These are phyloP conservation scores for Trematomus bernacchii DNA, from an alignment of 2,797 vertebrate genomes.

Conservation along the genomic window DNA sequence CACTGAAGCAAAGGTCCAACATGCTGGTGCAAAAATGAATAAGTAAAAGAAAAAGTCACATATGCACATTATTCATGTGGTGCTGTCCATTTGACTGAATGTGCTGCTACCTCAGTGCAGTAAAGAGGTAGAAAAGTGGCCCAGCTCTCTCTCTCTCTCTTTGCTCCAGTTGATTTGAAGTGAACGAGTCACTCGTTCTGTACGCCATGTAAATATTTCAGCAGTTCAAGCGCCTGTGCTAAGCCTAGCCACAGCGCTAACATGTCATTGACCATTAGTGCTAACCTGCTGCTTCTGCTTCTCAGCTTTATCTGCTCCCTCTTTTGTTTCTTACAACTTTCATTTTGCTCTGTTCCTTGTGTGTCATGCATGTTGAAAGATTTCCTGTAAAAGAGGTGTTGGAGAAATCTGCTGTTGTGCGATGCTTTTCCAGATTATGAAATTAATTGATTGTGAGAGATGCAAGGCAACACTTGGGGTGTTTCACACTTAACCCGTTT, in stretches of 20 bases:
- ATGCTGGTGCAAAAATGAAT: slow-evolving; percentile 63
- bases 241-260: slow-evolving; percentile 71
- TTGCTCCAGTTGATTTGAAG: slow-evolving; percentile 73
- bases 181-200: slow-evolving; percentile 76
- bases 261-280: slow-evolving; percentile 85
- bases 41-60: slow-evolving; percentile 75
- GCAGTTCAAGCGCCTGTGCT: slow-evolving; percentile 65
- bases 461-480: neutral
- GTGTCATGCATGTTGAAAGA: slow-evolving; percentile 2
- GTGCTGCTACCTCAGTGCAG: slow-evolving; percentile 61
- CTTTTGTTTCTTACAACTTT: slow-evolving; percentile 57
- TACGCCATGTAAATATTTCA: slow-evolving; percentile 84
- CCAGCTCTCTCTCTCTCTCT: slow-evolving; percentile 41
- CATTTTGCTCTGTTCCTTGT: neutral
- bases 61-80: slow-evolving; percentile 74
- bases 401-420: neutral
- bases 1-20: slow-evolving; percentile 60
- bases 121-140: slow-evolving; percentile 64
- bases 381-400: slow-evolving; percentile 1
- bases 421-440: slow-evolving; percentile 1
- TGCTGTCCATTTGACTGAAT: slow-evolving; percentile 69
- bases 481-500: slow-evolving; percentile 6
- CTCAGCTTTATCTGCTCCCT: slow-evolving; percentile 41
- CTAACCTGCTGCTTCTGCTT: slow-evolving; percentile 76
- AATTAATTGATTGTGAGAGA: neutral